Base-by-base conservation (phyloP, 2,797 vertebrate species). In the Phyllotis vaccarum region DNA sequence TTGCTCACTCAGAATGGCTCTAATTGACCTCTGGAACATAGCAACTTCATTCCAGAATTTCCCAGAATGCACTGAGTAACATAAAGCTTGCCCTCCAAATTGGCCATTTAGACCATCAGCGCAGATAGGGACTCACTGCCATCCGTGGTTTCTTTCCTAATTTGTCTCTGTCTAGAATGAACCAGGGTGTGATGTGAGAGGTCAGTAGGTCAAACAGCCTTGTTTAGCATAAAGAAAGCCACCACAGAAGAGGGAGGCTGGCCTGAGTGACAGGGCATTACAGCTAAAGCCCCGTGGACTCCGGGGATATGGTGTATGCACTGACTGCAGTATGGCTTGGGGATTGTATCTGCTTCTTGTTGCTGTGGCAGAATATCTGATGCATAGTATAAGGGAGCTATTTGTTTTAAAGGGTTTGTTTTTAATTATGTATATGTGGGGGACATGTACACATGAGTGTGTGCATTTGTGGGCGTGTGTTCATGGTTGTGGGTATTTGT, bases 91-190 rank as follows among this genome's bases (percentile, higher is more conserved):
- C 62, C 52, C 82, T 68, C 82, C 12, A 22, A 27, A 68, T 86
- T 52, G 82, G 82, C 21, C 62, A 27, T 68, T 52, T 68, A 68
- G 49, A 52, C 43, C 43, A 10, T n/a, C 82, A 16, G 62, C 24
- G 62, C 31, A n/a, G 82, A 66, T 24, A 8, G 43, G 43, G 43
- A 19, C 43, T n/a, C 2, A 46, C 60, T 74, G 75, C 68, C 54
- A 43, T 72, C 29, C 12, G 29, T 21, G 27, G 54, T 85, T 79
- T 76, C n/a, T 37, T 62, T 79, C 19, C 81, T n/a, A n/a, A 14
- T 64, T 56, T 78, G 62, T 86, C 34, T 80, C 74, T 89, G 10
- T 74, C 68, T 70, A 43, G 62, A 76, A 43, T 52, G 54, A 91
- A n/a, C 60, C 29, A 8, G 19, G 24, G 12, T 83, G 76, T 19